phyloP scores from a whole-genome alignment of 1,140 invertebrate genomes.

The Archivesica marissinica region DNA sequence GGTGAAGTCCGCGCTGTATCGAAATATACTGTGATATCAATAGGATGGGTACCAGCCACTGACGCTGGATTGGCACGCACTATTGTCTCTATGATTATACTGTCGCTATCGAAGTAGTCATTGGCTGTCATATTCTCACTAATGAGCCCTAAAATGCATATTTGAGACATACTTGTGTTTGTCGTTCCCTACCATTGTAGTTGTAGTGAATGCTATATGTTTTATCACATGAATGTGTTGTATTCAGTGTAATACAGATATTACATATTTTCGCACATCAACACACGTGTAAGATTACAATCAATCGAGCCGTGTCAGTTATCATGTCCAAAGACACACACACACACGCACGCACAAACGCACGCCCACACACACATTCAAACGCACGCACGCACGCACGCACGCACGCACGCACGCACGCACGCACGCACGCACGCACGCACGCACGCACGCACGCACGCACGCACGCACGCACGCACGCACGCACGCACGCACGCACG shows the following conservation, averaged over 20 bases:
- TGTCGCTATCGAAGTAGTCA: constrained; percentile 23
- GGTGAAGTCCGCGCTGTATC: neutral
- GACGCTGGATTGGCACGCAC: neutral
- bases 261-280: neutral
- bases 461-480: constrained; percentile 10
- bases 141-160: neutral
- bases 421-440: constrained; percentile 28
- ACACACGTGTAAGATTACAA: neutral
- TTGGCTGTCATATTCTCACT: constrained; percentile 22
- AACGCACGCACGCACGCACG: constrained; percentile 8
- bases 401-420: constrained; percentile 3
- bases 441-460: constrained; percentile 17
- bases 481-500: constrained; percentile 27
- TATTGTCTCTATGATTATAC: neutral
- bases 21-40: neutral
- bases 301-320: too few species aligned
- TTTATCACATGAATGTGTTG: neutral
- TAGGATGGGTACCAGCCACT: neutral
- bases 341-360: constrained; percentile 5
- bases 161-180: neutral
- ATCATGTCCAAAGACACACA: neutral
- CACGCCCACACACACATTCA: constrained; percentile 17
- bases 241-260: neutral
- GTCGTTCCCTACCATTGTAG: neutral
- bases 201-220: neutral